Evolutionary conservation across 2,888 invertebrate species (phyloP).

Genomic region (Tholera decimalis): DNA sequence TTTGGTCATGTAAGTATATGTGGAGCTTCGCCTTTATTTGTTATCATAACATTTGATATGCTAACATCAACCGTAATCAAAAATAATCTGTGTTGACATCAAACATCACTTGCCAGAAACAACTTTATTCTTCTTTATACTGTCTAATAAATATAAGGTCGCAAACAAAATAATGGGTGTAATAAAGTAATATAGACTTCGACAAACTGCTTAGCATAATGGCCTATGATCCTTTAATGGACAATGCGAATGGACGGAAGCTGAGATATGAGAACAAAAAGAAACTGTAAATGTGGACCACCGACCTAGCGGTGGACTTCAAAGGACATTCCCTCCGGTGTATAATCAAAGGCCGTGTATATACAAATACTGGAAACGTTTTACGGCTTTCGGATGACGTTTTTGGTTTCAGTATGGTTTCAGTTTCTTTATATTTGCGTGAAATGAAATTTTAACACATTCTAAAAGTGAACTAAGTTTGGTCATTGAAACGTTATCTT

Average conservation of each 20-base stretch:
- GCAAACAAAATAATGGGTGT: conserved; percentile 65
- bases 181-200: conserved; percentile 71
- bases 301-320: conserved; percentile 85
- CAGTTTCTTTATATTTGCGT: conserved; percentile 19
- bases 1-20: conserved; percentile 39
- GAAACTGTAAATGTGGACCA: conserved; percentile 84
- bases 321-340: conserved; percentile 78
- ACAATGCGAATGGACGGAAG: conserved; percentile 83
- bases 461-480: neutral
- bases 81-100: conserved; percentile 52
- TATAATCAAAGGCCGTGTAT: conserved; percentile 71
- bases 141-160: conserved; percentile 60
- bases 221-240: conserved; percentile 80
- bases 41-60: conserved; percentile 53
- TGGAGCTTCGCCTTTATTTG: conserved; percentile 19
- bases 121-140: conserved; percentile 61
- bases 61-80: conserved; percentile 46
- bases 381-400: conserved; percentile 37
- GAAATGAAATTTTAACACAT: conserved; percentile 5
- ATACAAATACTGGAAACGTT: conserved; percentile 70
- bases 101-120: conserved; percentile 62
- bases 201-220: conserved; percentile 77
- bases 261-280: conserved; percentile 81
- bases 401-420: conserved; percentile 29
- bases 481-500: neutral